These are phyloP conservation scores for Melanotaenia nigrans DNA, from an alignment of 2,797 vertebrate species.

Conservation along the genomic window DNA sequence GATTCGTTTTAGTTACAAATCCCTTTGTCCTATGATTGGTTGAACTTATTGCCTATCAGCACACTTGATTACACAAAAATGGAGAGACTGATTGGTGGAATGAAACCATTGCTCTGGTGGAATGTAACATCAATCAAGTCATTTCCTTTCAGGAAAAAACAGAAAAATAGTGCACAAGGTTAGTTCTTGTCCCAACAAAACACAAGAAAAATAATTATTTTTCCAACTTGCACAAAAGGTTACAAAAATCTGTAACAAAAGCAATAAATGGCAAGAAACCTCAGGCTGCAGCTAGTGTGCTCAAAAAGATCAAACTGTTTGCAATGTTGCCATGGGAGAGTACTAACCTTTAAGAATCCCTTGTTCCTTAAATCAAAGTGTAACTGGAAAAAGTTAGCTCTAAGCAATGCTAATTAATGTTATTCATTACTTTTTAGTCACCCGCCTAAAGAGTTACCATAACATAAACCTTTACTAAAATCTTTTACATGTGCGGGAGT, in stretches of 20 bases:
- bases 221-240: background rate
- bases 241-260: conserved; percentile 14
- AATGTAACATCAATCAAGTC: conserved; percentile 34
- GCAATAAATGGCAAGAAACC: conserved; percentile 27
- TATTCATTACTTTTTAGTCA: background rate
- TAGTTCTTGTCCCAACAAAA: background rate
- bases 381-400: conserved; percentile 21
- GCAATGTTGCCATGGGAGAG: conserved; percentile 21
- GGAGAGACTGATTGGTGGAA: conserved; percentile 53
- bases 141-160: conserved; percentile 25
- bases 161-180: background rate
- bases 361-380: conserved; percentile 17
- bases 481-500: background rate
- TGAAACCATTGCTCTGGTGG: conserved; percentile 23
- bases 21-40: conserved; percentile 37
- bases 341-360: conserved; percentile 40
- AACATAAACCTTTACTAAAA: background rate
- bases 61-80: conserved; percentile 61
- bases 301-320: conserved; percentile 22
- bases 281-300: conserved; percentile 8
- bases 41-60: conserved; percentile 62
- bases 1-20: conserved; percentile 59
- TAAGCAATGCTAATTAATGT: conserved; percentile 13
- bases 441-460: background rate
- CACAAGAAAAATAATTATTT: background rate